phyloP scores from a whole-genome alignment of 2,888 invertebrate species.

The Lathronympha strigana region DNA sequence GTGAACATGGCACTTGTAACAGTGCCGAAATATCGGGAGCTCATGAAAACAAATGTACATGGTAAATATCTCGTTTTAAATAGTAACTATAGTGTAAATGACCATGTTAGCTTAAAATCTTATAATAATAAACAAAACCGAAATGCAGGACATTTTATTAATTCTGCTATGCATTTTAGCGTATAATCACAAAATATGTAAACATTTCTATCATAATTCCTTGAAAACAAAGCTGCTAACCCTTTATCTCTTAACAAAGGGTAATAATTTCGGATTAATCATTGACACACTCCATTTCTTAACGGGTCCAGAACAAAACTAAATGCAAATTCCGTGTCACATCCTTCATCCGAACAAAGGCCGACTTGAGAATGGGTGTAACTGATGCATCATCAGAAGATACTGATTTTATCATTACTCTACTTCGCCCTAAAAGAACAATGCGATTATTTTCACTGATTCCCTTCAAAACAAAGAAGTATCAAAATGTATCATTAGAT shows the following conservation, averaged over 20 bases:
- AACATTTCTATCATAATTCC: background rate
- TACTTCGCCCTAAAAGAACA: constrained; percentile 37
- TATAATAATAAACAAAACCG: too few relatives aligned
- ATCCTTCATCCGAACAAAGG: constrained; percentile 37
- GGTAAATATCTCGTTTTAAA: too few relatives aligned
- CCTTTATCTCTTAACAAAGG: constrained; percentile 33
- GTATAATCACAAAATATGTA: background rate
- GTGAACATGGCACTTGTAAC: too few relatives aligned
- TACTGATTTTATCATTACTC: constrained; percentile 33
- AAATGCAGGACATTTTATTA: too few relatives aligned
- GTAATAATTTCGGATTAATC: constrained; percentile 36
- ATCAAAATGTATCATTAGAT: constrained; percentile 30
- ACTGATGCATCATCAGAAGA: constrained; percentile 36
- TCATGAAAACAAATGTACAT: too few relatives aligned
- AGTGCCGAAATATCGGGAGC: too few relatives aligned
- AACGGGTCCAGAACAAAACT: constrained; percentile 33
- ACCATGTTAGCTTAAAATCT: too few relatives aligned
- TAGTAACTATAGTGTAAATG: too few relatives aligned
- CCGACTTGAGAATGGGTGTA: constrained; percentile 32
- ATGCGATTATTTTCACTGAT: constrained; percentile 32
- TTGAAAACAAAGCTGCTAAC: constrained; percentile 10
- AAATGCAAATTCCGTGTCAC: constrained; percentile 41
- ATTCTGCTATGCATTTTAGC: background rate
- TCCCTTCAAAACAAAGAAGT: constrained; percentile 33
- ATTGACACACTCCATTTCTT: constrained; percentile 31